Evolutionary conservation across 2,888 invertebrate genomes (phyloP).

Genomic region (Teleiodes luculella): DNA sequence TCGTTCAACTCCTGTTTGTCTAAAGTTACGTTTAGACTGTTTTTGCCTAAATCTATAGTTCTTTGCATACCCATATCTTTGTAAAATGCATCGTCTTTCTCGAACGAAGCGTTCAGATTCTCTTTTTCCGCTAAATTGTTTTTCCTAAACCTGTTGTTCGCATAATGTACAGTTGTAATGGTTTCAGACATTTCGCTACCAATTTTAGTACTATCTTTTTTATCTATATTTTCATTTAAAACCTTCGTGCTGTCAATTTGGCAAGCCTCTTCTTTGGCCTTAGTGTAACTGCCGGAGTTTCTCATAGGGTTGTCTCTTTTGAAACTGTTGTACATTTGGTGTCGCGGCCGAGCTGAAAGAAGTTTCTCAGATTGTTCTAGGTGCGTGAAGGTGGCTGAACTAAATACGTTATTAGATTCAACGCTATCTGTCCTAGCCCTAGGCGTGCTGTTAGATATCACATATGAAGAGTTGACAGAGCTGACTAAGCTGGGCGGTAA

Average conservation of each 20-base stretch:
- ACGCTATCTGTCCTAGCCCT: constrained; percentile 45
- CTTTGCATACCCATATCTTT: constrained; percentile 59
- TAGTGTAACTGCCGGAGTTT: constrained; percentile 65
- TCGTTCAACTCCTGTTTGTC: constrained; percentile 71
- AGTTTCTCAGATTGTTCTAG: constrained; percentile 64
- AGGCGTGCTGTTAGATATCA: constrained; percentile 51
- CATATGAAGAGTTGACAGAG: constrained; percentile 68
- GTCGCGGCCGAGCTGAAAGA: constrained; percentile 57
- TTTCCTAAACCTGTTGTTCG: constrained; percentile 58
- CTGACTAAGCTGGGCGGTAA: constrained; percentile 67
- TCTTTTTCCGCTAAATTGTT: constrained; percentile 65
- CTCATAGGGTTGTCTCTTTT: constrained; percentile 52
- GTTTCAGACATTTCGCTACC: constrained; percentile 58
- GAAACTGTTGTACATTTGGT: constrained; percentile 53
- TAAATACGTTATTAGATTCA: constrained; percentile 62
- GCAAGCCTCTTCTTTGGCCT: constrained; percentile 60
- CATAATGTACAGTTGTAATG: constrained; percentile 63
- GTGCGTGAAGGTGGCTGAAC: constrained; percentile 67
- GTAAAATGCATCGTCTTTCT: constrained; percentile 64
- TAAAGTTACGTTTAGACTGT: constrained; percentile 61
- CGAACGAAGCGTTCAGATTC: constrained; percentile 54
- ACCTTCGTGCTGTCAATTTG: constrained; percentile 63
- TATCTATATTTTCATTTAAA: constrained; percentile 61
- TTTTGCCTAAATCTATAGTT: constrained; percentile 47
- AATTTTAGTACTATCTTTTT: constrained; percentile 47